A percentile compares a stretch with the other conserved stretches of the same genome.
Conservation (phyloP, 64 coral and sea anemone species). For the Pocillopora verrucosa region DNA sequence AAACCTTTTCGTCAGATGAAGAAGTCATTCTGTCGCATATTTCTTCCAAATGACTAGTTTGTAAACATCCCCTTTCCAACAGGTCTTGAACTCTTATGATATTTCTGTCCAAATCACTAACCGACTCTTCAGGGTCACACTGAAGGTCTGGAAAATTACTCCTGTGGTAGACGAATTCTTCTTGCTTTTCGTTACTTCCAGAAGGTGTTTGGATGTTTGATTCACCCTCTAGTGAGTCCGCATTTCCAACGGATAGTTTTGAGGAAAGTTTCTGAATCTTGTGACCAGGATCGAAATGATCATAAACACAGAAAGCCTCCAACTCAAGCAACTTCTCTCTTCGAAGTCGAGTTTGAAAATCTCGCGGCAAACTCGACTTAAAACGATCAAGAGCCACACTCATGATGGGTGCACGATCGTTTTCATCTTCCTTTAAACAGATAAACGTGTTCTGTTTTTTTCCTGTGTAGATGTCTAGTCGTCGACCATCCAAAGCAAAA, state of each 20-base stretch:
- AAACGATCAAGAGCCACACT: constrained; percentile 73
- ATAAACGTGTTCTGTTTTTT: constrained; percentile 79
- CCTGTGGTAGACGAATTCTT: background rate
- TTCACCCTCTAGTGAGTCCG: background rate
- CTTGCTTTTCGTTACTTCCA: background rate
- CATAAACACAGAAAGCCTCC: constrained; percentile 61
- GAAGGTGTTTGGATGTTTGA: background rate
- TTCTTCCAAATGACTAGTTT: constrained; percentile 18
- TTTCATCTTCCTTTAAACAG: constrained; percentile 57
- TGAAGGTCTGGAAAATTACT: constrained; percentile 52
- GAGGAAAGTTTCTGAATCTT: constrained; percentile 5
- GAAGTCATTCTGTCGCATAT: constrained; percentile 48
- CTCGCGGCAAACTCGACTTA: constrained; percentile 41
- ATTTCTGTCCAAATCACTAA: constrained; percentile 48
- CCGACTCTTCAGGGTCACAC: constrained; percentile 39
- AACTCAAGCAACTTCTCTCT: constrained; percentile 58
- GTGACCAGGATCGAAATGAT: constrained; percentile 39
- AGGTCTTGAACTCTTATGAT: constrained; percentile 13
- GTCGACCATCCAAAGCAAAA: constrained; percentile 60
- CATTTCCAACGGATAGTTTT: background rate
- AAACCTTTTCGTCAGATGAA: background rate
- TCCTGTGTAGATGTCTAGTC: constrained; percentile 76
- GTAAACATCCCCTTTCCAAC: constrained; percentile 26
- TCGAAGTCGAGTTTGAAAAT: constrained; percentile 52
- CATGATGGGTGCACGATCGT: constrained; percentile 56